Conservation (phyloP, 1,140 invertebrate species). For the Brachionus koreanus region DNA sequence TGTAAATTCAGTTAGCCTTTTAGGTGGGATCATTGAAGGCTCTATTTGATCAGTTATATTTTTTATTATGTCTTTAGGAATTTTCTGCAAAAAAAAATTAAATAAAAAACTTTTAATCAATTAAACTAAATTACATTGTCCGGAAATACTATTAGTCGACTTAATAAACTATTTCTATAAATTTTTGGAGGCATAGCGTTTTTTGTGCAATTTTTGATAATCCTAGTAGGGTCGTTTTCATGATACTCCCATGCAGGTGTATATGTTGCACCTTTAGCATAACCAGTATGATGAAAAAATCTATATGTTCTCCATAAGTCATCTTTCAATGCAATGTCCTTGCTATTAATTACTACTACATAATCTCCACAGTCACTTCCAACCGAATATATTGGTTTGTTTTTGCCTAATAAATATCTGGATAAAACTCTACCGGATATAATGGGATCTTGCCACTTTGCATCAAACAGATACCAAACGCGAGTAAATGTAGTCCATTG, state of each 20-base stretch:
- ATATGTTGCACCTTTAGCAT: conserved; percentile 42
- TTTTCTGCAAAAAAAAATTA: conserved; percentile 58
- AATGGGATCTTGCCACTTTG: conserved; percentile 90
- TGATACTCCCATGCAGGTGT: conserved; percentile 43
- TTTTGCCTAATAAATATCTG: conserved; percentile 72
- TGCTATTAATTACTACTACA: conserved; percentile 87
- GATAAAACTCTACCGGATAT: conserved; percentile 70
- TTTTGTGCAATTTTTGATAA: conserved; percentile 41
- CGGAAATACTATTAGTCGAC: conserved; percentile 76
- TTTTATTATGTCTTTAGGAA: conserved; percentile 73
- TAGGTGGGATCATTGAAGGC: conserved; percentile 71
- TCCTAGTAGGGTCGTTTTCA: conserved; percentile 45
- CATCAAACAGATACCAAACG: conserved; percentile 89
- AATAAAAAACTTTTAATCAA: background rate
- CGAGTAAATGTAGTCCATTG: conserved; percentile 92
- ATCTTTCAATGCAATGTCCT: conserved; percentile 79
- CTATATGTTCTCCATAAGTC: conserved; percentile 81
- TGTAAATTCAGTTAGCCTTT: conserved; percentile 72
- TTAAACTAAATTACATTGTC: conserved; percentile 60
- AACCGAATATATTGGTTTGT: conserved; percentile 89
- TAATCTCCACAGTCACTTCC: conserved; percentile 70
- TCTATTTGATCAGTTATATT: conserved; percentile 83
- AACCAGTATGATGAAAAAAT: conserved; percentile 83
- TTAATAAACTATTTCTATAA: conserved; percentile 62
- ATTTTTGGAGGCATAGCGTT: conserved; percentile 36